A percentile compares a stretch with the other conserved stretches of the same genome.
These are phyloP conservation scores for Halisarca cf. caerulea DNA, from an alignment of 37 sponge, comb jelly and placozoan genomes.

Conservation along the genomic window DNA sequence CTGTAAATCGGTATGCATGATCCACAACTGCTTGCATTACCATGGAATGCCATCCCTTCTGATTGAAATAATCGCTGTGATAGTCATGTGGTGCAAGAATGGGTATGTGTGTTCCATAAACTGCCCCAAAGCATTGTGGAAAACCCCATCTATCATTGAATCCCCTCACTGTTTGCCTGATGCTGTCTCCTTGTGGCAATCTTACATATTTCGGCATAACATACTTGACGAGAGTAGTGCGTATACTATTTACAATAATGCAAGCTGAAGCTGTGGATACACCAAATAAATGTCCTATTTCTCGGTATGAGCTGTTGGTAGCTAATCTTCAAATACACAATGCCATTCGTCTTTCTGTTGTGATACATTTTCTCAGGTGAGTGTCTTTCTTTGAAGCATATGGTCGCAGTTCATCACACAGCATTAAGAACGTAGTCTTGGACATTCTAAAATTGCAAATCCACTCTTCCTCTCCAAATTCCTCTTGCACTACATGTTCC, in stretches of 20 bases:
- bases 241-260: not conserved
- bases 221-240: not conserved
- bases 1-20: conserved; percentile 1
- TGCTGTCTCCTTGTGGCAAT: not conserved
- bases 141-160: not conserved
- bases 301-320: not conserved
- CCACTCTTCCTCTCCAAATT: conserved; percentile 9
- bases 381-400: not conserved
- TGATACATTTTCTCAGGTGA: not conserved
- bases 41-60: conserved; percentile 7
- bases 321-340: conserved; percentile 14
- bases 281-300: conserved; percentile 9
- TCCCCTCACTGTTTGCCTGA: not conserved
- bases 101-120: conserved; percentile 18
- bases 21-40: not conserved
- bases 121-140: conserved; percentile 13
- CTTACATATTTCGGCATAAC: not conserved
- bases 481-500: not conserved
- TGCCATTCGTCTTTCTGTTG: not conserved
- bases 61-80: conserved; percentile 18
- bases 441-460: conserved; percentile 19
- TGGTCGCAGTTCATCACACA: conserved; percentile 17
- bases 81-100: not conserved
- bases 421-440: not conserved
- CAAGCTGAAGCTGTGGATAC: not conserved